Evolutionary conservation across 2,797 vertebrate species (phyloP).

Genomic region (Lycodopsis pacificus): DNA sequence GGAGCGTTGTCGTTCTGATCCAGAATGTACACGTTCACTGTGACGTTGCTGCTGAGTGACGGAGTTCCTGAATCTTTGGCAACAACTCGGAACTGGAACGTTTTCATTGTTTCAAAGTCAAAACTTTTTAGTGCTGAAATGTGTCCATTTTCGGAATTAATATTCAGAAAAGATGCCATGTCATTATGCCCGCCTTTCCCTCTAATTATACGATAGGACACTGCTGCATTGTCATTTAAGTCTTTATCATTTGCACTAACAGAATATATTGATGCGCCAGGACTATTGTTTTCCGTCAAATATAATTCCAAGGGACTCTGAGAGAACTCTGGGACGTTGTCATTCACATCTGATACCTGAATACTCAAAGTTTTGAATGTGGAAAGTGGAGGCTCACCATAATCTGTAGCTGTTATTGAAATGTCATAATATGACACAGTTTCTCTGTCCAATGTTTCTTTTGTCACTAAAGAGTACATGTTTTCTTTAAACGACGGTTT

Average conservation of each 20-base stretch:
- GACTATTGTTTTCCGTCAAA: neutral
- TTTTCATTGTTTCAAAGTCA: slow-evolving; percentile 38
- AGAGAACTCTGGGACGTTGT: slow-evolving; percentile 65
- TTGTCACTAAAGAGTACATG: slow-evolving; percentile 45
- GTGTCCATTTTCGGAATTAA: slow-evolving; percentile 59
- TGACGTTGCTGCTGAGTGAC: too few relatives aligned
- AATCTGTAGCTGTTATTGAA: slow-evolving; percentile 72
- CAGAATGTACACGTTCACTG: too few relatives aligned
- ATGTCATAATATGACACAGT: slow-evolving; percentile 66
- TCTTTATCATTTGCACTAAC: slow-evolving; percentile 71
- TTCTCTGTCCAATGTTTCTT: neutral
- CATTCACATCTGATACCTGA: slow-evolving; percentile 79
- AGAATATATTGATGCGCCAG: slow-evolving; percentile 24
- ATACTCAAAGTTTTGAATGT: slow-evolving; percentile 66
- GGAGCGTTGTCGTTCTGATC: too few relatives aligned
- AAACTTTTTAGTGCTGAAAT: slow-evolving; percentile 79
- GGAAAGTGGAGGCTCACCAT: slow-evolving; percentile 73
- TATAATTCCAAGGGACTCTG: neutral
- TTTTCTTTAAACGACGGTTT: slow-evolving; percentile 77
- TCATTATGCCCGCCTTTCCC: slow-evolving; percentile 7
- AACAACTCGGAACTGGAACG: slow-evolving; percentile 11
- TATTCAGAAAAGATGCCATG: slow-evolving; percentile 59
- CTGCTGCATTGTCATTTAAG: slow-evolving; percentile 66
- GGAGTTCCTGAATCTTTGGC: too few relatives aligned
- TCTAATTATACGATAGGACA: slow-evolving; percentile 59